A percentile compares a stretch with the other conserved stretches of the same genome.
phyloP scores from a whole-genome alignment of 2,113 vertebrate species.

The Ramphastos sulfuratus region DNA sequence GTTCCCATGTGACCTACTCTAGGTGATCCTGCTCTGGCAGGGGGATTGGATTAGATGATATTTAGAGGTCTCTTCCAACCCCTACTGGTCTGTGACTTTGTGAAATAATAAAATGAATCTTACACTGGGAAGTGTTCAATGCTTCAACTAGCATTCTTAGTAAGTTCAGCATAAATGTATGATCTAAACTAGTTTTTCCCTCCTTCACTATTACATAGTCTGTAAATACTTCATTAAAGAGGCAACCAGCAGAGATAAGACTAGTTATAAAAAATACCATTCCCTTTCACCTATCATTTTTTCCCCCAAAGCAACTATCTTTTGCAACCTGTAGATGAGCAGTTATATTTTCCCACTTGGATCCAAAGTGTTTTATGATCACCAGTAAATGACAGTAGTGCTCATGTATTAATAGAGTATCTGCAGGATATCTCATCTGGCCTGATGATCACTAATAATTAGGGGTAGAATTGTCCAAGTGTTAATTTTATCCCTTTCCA shows the following conservation, averaged over 20 bases:
- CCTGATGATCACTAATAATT: neutral
- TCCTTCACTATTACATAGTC: neutral
- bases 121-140: neutral
- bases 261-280: neutral
- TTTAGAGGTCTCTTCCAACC: no score
- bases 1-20: no score
- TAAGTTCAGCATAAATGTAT: neutral
- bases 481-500: neutral
- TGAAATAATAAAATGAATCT: neutral
- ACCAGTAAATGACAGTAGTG: neutral
- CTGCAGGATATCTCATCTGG: neutral
- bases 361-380: neutral
- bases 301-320: neutral
- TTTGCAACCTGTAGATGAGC: neutral
- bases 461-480: neutral
- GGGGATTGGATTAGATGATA: no score
- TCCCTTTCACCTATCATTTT: neutral
- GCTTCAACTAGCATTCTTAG: neutral
- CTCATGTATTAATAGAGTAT: neutral
- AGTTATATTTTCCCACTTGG: neutral
- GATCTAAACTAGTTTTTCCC: neutral
- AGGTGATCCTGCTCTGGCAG: no score
- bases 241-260: neutral
- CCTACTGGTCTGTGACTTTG: no score
- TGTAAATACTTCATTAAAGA: neutral